Evolutionary conservation across 2,113 vertebrate species (phyloP).

Genomic region (Perccottus glenii): DNA sequence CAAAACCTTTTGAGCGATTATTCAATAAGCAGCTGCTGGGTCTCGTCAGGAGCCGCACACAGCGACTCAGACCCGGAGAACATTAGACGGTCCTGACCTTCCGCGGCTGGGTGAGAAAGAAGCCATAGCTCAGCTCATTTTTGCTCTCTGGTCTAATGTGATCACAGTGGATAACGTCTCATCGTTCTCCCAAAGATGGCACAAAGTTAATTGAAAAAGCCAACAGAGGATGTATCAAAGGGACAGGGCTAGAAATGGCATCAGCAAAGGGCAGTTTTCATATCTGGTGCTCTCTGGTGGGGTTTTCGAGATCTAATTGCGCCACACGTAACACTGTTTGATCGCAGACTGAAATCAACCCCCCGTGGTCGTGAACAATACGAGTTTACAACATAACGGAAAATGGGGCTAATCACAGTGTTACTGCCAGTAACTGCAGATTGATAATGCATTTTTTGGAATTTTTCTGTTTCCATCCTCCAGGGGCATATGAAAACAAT

Average conservation of each 20-base stretch:
- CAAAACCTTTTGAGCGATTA: slow-evolving; percentile 64
- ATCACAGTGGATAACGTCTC: slow-evolving; percentile 52
- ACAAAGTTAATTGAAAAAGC: slow-evolving; percentile 70
- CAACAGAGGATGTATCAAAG: slow-evolving; percentile 55
- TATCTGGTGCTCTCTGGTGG: slow-evolving; percentile 16
- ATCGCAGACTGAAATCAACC: slow-evolving; percentile 60
- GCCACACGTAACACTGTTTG: slow-evolving; percentile 12
- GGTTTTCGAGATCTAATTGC: slow-evolving; percentile 9
- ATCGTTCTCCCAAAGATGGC: slow-evolving; percentile 61
- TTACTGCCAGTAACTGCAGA: no score
- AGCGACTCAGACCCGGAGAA: slow-evolving; percentile 43
- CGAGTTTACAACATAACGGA: neutral
- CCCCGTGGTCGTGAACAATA: slow-evolving; percentile 30
- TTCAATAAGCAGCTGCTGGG: slow-evolving; percentile 59
- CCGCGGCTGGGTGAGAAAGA: slow-evolving; percentile 21
- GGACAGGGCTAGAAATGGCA: slow-evolving; percentile 18
- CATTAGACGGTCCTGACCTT: slow-evolving; percentile 60
- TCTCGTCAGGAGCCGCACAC: slow-evolving; percentile 45
- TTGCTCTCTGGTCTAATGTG: slow-evolving; percentile 53
- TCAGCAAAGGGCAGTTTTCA: slow-evolving; percentile 25
- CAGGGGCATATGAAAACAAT: no score
- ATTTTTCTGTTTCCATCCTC: no score
- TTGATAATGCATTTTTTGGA: no score
- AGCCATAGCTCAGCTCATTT: slow-evolving; percentile 46
- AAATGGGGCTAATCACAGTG: no score